Conservation (phyloP, 2,888 invertebrate species). For the Lasius platythorax region DNA sequence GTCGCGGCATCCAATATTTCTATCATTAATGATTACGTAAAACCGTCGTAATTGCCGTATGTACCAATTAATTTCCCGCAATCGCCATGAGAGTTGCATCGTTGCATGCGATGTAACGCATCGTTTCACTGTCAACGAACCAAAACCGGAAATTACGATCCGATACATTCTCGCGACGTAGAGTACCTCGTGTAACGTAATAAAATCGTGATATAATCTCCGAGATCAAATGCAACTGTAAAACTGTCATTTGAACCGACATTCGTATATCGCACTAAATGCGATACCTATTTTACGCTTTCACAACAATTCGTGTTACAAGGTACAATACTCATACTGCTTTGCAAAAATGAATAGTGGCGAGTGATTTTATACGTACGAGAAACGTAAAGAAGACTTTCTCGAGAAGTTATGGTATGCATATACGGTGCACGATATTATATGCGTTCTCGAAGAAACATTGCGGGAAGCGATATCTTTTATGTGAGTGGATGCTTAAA, state of each 20-base stretch:
- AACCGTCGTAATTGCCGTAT: not conserved
- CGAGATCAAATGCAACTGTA: not conserved
- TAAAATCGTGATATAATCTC: constrained; percentile 17
- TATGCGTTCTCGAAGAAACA: constrained; percentile 10
- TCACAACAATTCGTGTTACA: not conserved
- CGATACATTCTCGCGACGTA: not conserved
- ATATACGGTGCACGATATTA: not conserved
- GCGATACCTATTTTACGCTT: not conserved
- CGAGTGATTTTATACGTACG: constrained; percentile 13
- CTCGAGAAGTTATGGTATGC: not conserved
- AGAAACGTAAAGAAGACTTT: not conserved
- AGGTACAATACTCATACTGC: not conserved
- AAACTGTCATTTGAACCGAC: constrained; percentile 4
- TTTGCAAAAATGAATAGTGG: constrained; percentile 6
- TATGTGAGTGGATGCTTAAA: constrained; percentile 29
- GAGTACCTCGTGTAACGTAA: not conserved
- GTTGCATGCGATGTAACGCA: not conserved
- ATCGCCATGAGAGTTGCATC: not conserved
- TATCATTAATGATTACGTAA: not conserved
- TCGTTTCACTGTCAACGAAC: not conserved
- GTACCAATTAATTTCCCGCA: constrained; percentile 33
- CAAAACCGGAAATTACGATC: constrained; percentile 9
- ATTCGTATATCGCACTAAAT: not conserved
- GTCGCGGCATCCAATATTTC: not conserved
- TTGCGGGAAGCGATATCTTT: constrained; percentile 20